Percentiles rank a stretch among this genome's conserved stretches.
Conservation (phyloP, 1,140 invertebrate species). For the Melipona quadrifasciata region DNA sequence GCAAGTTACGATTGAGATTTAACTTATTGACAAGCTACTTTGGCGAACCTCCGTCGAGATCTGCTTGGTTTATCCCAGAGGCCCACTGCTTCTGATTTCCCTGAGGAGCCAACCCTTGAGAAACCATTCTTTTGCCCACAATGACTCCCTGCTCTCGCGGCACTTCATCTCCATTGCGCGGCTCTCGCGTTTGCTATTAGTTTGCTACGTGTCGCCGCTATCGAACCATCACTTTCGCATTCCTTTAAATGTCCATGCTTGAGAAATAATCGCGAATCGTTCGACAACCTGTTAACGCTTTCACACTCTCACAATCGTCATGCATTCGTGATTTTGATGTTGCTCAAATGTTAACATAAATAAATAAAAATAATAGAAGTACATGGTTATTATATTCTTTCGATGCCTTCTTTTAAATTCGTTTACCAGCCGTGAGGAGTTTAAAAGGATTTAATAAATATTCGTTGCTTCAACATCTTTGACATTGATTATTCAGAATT, state of each 20-base stretch:
- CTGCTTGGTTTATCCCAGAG: slow-evolving; percentile 76
- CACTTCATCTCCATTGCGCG: slow-evolving; percentile 68
- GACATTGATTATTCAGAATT: too few species aligned
- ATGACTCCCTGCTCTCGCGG: slow-evolving; percentile 73
- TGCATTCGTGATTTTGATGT: too few species aligned
- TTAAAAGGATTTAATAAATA: too few species aligned
- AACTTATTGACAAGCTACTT: slow-evolving; percentile 83
- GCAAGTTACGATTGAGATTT: slow-evolving; percentile 82
- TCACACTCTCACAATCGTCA: too few species aligned
- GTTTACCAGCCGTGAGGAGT: too few species aligned
- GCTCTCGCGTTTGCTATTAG: slow-evolving; percentile 37
- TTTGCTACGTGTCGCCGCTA: slow-evolving; percentile 27
- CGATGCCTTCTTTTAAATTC: too few species aligned
- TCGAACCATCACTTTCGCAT: not conserved
- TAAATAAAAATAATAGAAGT: too few species aligned
- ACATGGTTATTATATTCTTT: too few species aligned
- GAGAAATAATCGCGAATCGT: not conserved
- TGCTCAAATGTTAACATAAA: too few species aligned
- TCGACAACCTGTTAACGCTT: not conserved
- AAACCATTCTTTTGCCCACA: slow-evolving; percentile 80
- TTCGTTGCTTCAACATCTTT: too few species aligned
- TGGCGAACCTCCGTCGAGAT: slow-evolving; percentile 76
- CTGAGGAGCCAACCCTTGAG: slow-evolving; percentile 79
- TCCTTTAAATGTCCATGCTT: not conserved
- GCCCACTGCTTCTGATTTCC: slow-evolving; percentile 80